Conservation (phyloP, 2,888 invertebrate species). For the Acleris cristana region DNA sequence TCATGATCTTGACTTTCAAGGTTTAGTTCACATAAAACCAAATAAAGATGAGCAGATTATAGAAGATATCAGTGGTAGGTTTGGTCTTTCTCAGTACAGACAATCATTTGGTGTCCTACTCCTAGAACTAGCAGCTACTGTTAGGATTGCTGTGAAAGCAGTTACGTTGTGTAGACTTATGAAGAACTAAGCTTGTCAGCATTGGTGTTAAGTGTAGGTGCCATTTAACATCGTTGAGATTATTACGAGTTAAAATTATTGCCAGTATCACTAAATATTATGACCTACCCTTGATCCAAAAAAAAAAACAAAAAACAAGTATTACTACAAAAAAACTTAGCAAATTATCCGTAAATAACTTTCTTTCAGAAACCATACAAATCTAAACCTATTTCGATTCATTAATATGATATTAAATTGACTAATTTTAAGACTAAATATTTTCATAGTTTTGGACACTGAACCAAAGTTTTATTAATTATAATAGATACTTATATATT, state of each 20-base stretch:
- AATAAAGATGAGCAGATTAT: too few species aligned
- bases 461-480: constrained; percentile 57
- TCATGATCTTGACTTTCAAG: too few species aligned
- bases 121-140: constrained; percentile 5
- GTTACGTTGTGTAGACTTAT: constrained; percentile 6
- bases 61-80: too few species aligned
- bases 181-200: constrained; percentile 13
- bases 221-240: constrained; percentile 30
- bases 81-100: too few species aligned
- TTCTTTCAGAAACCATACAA: constrained; percentile 59
- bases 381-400: constrained; percentile 71
- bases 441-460: constrained; percentile 68
- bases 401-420: constrained; percentile 65
- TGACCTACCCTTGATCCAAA: constrained; percentile 73
- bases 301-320: constrained; percentile 71
- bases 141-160: constrained; percentile 14
- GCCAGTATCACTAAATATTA: constrained; percentile 52
- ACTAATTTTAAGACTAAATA: constrained; percentile 72
- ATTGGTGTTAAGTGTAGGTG: constrained; percentile 36
- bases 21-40: too few species aligned
- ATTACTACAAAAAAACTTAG: constrained; percentile 71
- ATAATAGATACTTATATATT: constrained; percentile 38
- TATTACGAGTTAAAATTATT: constrained; percentile 34
- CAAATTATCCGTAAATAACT: constrained; percentile 60
- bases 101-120: background rate